Percentiles rank a stretch among this genome's conserved stretches.
Conservation (phyloP, 37 sponge, comb jelly and placozoan species). For the Diacarnus erythraeanus region DNA sequence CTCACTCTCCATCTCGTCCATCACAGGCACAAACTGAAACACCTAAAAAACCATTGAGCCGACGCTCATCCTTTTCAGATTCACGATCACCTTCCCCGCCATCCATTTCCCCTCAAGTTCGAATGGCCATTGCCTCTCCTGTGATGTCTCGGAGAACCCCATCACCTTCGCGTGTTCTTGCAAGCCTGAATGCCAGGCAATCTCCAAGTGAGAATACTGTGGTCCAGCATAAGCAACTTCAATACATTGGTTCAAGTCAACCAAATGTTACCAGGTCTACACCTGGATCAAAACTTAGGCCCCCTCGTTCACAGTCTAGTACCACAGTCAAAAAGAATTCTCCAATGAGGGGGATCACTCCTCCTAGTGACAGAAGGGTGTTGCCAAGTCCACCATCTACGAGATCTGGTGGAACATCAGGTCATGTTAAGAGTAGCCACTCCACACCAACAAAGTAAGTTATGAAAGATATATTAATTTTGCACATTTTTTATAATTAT, state of each 20-base stretch:
- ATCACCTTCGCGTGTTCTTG: not conserved
- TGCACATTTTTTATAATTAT: too few relatives aligned
- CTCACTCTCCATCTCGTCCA: not conserved
- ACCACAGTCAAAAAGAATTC: not conserved
- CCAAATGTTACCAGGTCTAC: not conserved
- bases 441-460: not conserved
- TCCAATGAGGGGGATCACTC: slow-evolving; percentile 2
- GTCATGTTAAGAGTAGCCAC: too few relatives aligned
- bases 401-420: not conserved
- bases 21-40: not conserved
- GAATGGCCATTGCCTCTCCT: slow-evolving; percentile 1
- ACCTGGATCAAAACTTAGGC: not conserved
- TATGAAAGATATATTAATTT: too few relatives aligned
- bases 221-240: not conserved
- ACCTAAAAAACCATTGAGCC: not conserved
- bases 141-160: not conserved
- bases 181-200: not conserved
- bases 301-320: not conserved
- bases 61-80: slow-evolving; percentile 4
- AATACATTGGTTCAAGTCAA: not conserved
- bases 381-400: not conserved
- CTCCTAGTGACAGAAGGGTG: not conserved
- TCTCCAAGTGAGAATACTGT: not conserved
- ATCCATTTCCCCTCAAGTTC: slow-evolving; percentile 7
- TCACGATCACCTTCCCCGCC: slow-evolving; percentile 9